Evolutionary conservation across 2,113 vertebrate species (phyloP), one percentile per base, ranked within the genome.

Genomic region (Todiramphus saurophagus): DNA sequence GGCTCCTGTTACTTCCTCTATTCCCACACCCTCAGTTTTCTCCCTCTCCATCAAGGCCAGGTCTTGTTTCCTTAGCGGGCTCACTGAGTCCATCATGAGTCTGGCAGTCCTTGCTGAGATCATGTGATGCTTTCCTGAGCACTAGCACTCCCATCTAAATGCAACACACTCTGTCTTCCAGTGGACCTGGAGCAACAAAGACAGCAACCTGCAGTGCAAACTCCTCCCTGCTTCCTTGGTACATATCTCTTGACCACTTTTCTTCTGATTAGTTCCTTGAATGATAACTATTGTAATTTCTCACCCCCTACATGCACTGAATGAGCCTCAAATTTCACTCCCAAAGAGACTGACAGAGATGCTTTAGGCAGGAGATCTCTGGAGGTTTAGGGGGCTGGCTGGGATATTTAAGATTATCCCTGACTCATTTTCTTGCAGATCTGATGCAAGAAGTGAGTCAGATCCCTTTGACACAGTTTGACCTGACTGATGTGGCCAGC

Each of bases 371-470:
- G 81, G 63, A 80, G 72, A 76, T 46, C 48, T 69, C 1, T 35
- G 53, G 43, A 93, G n/a, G 55, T 41, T 83, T 87, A 53, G 2
- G 25, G 62, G 55, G 11, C 25, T 50, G 80, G n/a, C 33, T 20
- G 20, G 51, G 60, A 70, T 84, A 63, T 75, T 89, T 39, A 53
- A 89, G 83, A 63, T 89, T 81, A 64, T 91, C 46, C 62, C 80
- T 95, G 93, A 95, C 33, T 91, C 83, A 87, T 90, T 78, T 82
- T 93, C 80, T 94, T 95, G 66, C 44, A 92, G 56, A 23, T 92
- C 89, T 95, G 94, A 95, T 92, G 96, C 93, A 94, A 97, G 82
- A 95, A 90, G 58, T 96, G 72, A 97, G 56, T 97, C 95, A 94
- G 68, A 92, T 50, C 55, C 72, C 48, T 94, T 68, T 7, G 7